These are phyloP conservation scores for Drosophila phalerata DNA, from an alignment of 2,888 invertebrate genomes.

Conservation along the genomic window DNA sequence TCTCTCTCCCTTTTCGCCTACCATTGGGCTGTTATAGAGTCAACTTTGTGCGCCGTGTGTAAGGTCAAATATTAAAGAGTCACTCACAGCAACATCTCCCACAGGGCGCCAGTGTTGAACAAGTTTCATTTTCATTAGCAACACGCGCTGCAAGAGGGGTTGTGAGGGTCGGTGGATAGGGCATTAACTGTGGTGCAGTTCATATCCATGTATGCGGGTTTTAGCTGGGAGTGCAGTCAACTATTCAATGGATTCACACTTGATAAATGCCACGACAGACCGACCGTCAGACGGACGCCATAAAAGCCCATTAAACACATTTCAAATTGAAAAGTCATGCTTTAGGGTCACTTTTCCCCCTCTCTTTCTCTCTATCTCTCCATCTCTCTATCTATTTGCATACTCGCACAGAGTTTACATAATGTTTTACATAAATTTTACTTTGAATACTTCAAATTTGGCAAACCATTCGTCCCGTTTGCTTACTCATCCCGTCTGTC, in stretches of 20 bases:
- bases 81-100: constrained; percentile 7
- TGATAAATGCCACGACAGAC: constrained; percentile 34
- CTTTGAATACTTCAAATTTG: constrained; percentile 69
- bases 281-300: constrained; percentile 25
- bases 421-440: constrained; percentile 77
- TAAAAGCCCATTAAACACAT: constrained; percentile 64
- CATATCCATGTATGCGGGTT: constrained; percentile 14
- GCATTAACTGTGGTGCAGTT: neutral
- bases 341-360: constrained; percentile 6
- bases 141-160: neutral
- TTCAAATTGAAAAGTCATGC: constrained; percentile 76
- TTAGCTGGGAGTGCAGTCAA: constrained; percentile 36
- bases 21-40: neutral
- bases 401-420: constrained; percentile 56
- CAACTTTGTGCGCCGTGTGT: constrained; percentile 19
- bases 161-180: neutral
- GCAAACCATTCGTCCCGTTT: constrained; percentile 33
- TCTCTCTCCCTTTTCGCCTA: neutral
- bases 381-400: constrained; percentile 36
- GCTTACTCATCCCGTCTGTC: neutral
- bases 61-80: constrained; percentile 24
- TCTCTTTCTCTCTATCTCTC: neutral
- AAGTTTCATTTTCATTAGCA: constrained; percentile 35
- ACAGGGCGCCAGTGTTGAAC: constrained; percentile 13
- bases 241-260: constrained; percentile 42